Evolutionary conservation across 2,113 vertebrate species (phyloP), one percentile per base, ranked within the genome.

Genomic region (Dunckerocampus dactyliophorus): DNA sequence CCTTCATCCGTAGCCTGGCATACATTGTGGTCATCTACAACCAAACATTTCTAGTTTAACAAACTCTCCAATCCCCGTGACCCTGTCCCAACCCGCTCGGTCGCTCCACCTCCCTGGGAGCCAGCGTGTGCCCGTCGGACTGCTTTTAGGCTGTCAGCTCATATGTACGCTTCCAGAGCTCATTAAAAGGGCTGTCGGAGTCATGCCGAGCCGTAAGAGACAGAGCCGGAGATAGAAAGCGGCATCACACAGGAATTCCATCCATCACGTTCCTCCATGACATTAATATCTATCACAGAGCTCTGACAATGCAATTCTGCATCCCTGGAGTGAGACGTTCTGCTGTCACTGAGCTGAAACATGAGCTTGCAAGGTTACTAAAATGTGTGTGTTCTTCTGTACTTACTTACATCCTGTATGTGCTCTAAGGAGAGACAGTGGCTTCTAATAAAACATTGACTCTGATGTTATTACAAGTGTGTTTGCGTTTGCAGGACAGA

Each of bases 271-370:
- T 83, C 70, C 75, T 77, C 77, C 63, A 22, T 74, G 77, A 85
- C 83, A 86, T 88, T 86, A 88, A 85, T 86, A 87, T 86, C 81
- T 86, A 79, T 86, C 82, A 83, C 63, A 71, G 69, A 80, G 69
- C 74, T 85, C 83, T 85, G 82, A 87, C 83, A 83, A 76, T 69
- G 82, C 80, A 79, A 82, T 79, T 71, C 74, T 71, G 76, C 76
- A 62, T 62, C 74, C 77, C 71, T 58, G 75, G 75, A 85, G 72
- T 81, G 69, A 85, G 81, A 84, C 75, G 61, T 85, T 62, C 67
- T 60, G 71, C 77, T 75, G 66, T 82, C 74, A 53, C 8, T 19
- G 57, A 65, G 69, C 49, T 73, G 71, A 67, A 66, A 63, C 50
- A 19, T 46, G 47, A 71, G 62, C 67, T n/a, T 28, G 53, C 20